Evolutionary conservation across 2,797 vertebrate genomes (phyloP).

Genomic region (Syngnathus rostellatus): DNA sequence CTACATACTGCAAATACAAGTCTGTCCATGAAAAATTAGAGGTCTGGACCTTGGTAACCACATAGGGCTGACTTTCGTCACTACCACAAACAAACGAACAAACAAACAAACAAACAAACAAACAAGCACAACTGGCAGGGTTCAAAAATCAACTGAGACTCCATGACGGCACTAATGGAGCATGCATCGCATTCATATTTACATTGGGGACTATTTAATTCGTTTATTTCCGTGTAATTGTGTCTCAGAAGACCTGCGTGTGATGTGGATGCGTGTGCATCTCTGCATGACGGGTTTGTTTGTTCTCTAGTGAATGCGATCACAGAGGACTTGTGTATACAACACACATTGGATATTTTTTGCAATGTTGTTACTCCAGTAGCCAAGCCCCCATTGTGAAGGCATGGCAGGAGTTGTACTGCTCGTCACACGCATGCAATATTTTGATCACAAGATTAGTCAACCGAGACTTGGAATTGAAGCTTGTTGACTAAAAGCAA

Average conservation of each 20-base stretch:
- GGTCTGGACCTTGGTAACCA: conserved; percentile 35
- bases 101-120: conserved; percentile 28
- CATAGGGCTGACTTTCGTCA: conserved; percentile 32
- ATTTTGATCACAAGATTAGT: conserved; percentile 33
- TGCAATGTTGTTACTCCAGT: conserved; percentile 14
- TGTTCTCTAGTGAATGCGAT: conserved; percentile 33
- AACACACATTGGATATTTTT: conserved; percentile 15
- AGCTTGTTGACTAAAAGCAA: conserved; percentile 23
- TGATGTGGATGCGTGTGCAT: conserved; percentile 10
- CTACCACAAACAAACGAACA: conserved; percentile 42
- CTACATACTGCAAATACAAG: background rate
- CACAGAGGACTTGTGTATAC: conserved; percentile 29
- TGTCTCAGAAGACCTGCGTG: conserved; percentile 26
- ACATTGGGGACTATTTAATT: conserved; percentile 39
- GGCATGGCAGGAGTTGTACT: conserved; percentile 34
- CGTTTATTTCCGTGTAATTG: conserved; percentile 41
- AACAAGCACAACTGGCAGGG: conserved; percentile 24
- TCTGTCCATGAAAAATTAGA: background rate
- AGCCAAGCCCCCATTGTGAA: conserved; percentile 37
- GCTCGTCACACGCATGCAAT: conserved; percentile 20
- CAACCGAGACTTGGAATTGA: conserved; percentile 38
- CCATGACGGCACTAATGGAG: conserved; percentile 45
- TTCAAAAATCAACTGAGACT: conserved; percentile 29
- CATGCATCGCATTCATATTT: conserved; percentile 30
- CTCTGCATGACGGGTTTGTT: conserved; percentile 32